Conservation (phyloP, 2,113 vertebrate genomes). For the Passerina amoena region DNA sequence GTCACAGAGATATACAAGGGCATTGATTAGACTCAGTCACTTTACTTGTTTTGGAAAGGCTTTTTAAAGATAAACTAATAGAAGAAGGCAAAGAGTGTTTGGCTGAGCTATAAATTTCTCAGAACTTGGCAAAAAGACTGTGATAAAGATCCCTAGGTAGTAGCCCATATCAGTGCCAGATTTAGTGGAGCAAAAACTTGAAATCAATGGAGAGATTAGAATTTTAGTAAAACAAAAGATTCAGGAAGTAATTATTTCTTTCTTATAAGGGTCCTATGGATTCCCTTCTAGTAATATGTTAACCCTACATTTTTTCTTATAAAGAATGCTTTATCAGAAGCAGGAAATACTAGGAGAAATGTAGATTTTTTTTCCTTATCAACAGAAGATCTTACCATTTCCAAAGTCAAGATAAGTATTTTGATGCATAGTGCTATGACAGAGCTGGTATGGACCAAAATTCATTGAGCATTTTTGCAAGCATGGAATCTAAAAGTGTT, state of each 20-base stretch:
- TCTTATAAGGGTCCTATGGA: background rate
- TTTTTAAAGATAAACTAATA: background rate
- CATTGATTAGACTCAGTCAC: background rate
- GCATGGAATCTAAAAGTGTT: background rate
- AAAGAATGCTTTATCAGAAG: background rate
- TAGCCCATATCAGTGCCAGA: background rate
- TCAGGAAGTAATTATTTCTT: background rate
- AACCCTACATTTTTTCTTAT: background rate
- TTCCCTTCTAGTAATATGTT: background rate
- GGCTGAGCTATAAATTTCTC: background rate
- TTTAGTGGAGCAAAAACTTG: background rate
- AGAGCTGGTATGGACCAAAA: background rate
- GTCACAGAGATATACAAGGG: background rate
- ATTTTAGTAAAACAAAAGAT: background rate
- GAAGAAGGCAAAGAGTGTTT: background rate
- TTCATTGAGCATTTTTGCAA: background rate
- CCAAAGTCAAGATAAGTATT: background rate
- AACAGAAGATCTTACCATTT: background rate
- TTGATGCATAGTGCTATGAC: background rate
- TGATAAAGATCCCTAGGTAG: background rate
- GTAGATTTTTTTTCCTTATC: background rate
- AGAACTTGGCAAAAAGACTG: background rate
- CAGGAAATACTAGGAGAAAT: background rate
- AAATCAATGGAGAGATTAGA: background rate
- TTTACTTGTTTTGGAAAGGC: background rate